Evolutionary conservation across 2,888 invertebrate species (phyloP).

Genomic region (Anthophora plumipes): DNA sequence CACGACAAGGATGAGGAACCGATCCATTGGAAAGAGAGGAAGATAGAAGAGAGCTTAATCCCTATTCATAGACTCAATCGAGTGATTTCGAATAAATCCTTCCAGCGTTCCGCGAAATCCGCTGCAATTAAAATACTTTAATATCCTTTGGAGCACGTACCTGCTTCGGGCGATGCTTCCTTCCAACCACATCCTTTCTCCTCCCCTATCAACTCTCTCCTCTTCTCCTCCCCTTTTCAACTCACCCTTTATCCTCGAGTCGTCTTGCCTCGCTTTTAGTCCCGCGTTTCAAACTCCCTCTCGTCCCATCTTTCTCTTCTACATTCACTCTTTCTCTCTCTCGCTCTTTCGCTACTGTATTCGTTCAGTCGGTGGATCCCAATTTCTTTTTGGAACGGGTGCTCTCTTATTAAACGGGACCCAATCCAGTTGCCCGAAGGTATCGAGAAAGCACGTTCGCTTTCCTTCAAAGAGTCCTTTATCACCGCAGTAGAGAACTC

Average conservation of each 20-base stretch:
- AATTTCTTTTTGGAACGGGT: constrained; percentile 65
- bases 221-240: constrained; percentile 49
- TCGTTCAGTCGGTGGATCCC: constrained; percentile 42
- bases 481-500: constrained; percentile 40
- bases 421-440: constrained; percentile 63
- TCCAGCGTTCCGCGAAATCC: constrained; percentile 73
- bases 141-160: constrained; percentile 76
- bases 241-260: constrained; percentile 5
- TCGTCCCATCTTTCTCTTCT: neutral
- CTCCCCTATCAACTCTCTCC: constrained; percentile 53
- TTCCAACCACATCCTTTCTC: constrained; percentile 54
- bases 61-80: constrained; percentile 76
- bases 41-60: constrained; percentile 66
- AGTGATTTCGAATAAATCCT: constrained; percentile 78
- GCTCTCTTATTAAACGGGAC: constrained; percentile 71
- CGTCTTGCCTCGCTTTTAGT: constrained; percentile 23
- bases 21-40: neutral
- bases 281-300: too few relatives aligned
- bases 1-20: constrained; percentile 3
- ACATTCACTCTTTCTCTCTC: constrained; percentile 3
- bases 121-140: constrained; percentile 78
- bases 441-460: constrained; percentile 67
- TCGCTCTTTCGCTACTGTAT: too few relatives aligned
- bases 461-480: constrained; percentile 66
- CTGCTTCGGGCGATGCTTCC: constrained; percentile 64